Evolutionary conservation across 2,113 vertebrate species (phyloP), one percentile per base, ranked within the genome.

Genomic region (Eira barbara): DNA sequence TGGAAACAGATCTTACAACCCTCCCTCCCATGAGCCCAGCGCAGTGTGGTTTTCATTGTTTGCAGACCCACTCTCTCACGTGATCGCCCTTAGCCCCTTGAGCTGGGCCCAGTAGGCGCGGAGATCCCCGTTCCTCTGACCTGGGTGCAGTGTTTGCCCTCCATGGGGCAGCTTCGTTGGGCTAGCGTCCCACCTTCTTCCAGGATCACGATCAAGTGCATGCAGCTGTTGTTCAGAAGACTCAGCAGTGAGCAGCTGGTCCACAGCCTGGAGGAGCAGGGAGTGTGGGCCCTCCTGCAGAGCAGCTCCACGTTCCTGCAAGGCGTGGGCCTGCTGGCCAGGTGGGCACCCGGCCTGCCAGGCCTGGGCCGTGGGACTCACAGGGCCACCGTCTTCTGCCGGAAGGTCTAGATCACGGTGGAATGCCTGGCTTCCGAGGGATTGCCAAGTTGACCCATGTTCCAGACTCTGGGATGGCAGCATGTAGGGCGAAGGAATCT

Each of bases 241-340:
- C 27, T 92, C 6, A 4, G 20, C 36, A 81, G 23, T 0, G 29
- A 94, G 87, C 34, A 0, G 12, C 76, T 97, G 83, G 89, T 0
- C 0, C 4, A 0, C 0, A 20, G 13, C 49, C 71, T 98, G 69
- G 92, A 92, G 6, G 95, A 98, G 47, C 94, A 96, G 88, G 86
- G 52, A 0, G 90, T 97, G 45, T 98, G 97, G 98, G 10, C 5
- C 2, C 94, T 96, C 23, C 90, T 98, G 95, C 89, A 71, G 80
- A 80, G 84, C 8, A 11, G 89, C 25, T 7, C 29, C 1, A 97
- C 96, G 0, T 95, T 98, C 94, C 95, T 98, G 59, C 97, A 96
- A 2, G 98, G 97, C 6, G 84, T 84, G 49, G 69, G 97, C 84
- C 80, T 96, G 95, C 93, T 97, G 91, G 90, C 97, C 97, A 97